Evolutionary conservation across 2,797 vertebrate species (phyloP).

Genomic region (Acanthurus tractus): DNA sequence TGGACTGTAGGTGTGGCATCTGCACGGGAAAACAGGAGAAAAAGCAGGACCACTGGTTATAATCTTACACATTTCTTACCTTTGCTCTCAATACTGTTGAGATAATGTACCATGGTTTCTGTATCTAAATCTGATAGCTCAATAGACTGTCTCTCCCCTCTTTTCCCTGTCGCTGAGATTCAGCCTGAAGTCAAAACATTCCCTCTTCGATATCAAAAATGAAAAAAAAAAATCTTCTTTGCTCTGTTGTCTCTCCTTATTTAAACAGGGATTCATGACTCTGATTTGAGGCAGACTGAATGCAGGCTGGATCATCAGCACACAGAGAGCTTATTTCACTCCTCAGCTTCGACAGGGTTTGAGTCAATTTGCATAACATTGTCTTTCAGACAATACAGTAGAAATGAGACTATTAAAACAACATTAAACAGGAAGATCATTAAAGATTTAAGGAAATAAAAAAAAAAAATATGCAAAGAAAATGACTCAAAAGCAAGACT

Average conservation of each 20-base stretch:
- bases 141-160: neutral
- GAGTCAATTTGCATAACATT: slow-evolving; percentile 51
- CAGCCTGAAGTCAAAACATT: slow-evolving; percentile 48
- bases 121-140: slow-evolving; percentile 22
- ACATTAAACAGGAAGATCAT: slow-evolving; percentile 38
- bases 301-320: slow-evolving; percentile 13
- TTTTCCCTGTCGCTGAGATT: slow-evolving; percentile 11
- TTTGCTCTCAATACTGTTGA: slow-evolving; percentile 8
- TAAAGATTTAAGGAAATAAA: neutral
- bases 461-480: neutral
- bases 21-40: neutral
- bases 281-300: slow-evolving; percentile 28
- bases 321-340: slow-evolving; percentile 23
- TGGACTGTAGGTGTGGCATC: slow-evolving; percentile 5
- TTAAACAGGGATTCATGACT: slow-evolving; percentile 27
- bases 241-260: slow-evolving; percentile 28
- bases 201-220: slow-evolving; percentile 24
- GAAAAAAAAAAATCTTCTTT: neutral
- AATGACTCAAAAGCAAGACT: neutral
- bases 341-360: slow-evolving; percentile 41
- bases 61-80: neutral
- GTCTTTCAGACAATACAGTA: slow-evolving; percentile 23
- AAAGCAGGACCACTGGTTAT: slow-evolving; percentile 6
- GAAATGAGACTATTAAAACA: slow-evolving; percentile 52
- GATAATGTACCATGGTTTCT: slow-evolving; percentile 21